Percentiles rank a stretch among this genome's conserved stretches.
Conservation (phyloP, 1,140 invertebrate species). For the Pseudoatta argentina region DNA sequence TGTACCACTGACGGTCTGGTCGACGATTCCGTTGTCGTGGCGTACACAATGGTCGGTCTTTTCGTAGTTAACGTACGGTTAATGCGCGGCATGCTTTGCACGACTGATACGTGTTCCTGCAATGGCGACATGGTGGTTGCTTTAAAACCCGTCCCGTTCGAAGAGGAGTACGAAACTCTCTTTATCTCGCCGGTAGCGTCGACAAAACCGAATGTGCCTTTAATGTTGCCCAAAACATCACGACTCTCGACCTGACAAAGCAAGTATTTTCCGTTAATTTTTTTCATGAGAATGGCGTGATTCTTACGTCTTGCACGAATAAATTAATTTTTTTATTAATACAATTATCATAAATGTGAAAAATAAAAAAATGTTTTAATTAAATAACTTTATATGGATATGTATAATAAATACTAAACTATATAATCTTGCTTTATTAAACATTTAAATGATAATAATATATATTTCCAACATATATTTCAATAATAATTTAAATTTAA, state of each 20-base stretch:
- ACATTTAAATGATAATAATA: not conserved
- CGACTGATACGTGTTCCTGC: constrained; percentile 85
- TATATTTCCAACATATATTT: not conserved
- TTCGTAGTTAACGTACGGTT: constrained; percentile 82
- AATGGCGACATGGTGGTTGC: constrained; percentile 84
- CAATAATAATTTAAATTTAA: not conserved
- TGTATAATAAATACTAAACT: not conserved
- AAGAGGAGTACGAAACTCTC: constrained; percentile 92
- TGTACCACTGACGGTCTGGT: constrained; percentile 88
- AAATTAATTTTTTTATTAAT: not conserved
- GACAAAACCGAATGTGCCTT: constrained; percentile 95
- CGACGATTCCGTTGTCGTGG: constrained; percentile 82
- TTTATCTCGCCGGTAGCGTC: constrained; percentile 93
- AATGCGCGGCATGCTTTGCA: constrained; percentile 84
- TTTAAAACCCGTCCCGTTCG: constrained; percentile 87
- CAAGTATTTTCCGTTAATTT: constrained; percentile 53
- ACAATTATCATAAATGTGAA: not conserved
- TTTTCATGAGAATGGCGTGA: not conserved
- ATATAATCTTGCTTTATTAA: not conserved
- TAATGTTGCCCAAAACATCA: constrained; percentile 93
- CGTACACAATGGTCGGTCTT: constrained; percentile 82
- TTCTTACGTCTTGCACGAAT: not conserved
- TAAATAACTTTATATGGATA: not conserved
- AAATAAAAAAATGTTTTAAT: not conserved
- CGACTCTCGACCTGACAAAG: constrained; percentile 90